These are phyloP conservation scores for Scaptomyza reducta DNA, from an alignment of 2,888 invertebrate genomes.

Conservation along the genomic window DNA sequence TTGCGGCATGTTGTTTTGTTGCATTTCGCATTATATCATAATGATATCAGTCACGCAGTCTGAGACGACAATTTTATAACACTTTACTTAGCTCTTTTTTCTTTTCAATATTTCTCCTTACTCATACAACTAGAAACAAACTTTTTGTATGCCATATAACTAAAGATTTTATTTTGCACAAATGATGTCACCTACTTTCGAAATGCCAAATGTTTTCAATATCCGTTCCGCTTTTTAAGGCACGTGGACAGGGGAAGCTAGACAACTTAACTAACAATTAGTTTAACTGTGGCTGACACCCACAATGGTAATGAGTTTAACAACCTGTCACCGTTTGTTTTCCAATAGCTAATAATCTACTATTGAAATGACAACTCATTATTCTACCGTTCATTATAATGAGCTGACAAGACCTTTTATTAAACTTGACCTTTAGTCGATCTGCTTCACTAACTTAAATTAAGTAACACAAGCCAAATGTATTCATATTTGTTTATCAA, in stretches of 20 bases:
- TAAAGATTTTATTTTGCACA: constrained; percentile 16
- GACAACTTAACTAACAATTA: constrained; percentile 40
- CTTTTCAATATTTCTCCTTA: constrained; percentile 11
- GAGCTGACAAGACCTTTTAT: background rate
- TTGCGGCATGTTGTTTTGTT: constrained; percentile 18
- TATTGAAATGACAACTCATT: no score
- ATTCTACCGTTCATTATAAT: background rate
- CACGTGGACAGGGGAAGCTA: background rate
- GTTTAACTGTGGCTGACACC: constrained; percentile 33
- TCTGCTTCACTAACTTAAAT: background rate
- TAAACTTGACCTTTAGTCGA: background rate
- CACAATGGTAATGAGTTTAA: constrained; percentile 61
- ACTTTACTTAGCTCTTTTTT: constrained; percentile 17
- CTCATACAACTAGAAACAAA: constrained; percentile 25
- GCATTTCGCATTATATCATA: constrained; percentile 55
- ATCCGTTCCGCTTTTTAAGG: constrained; percentile 65
- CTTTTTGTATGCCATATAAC: no score
- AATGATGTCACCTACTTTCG: constrained; percentile 61
- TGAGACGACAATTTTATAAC: constrained; percentile 42
- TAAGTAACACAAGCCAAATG: no score
- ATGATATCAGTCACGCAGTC: constrained; percentile 68
- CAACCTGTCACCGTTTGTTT: constrained; percentile 54
- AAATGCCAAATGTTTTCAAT: constrained; percentile 54
- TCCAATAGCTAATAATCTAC: background rate
- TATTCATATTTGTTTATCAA: no score